Conservation (phyloP, 2,888 invertebrate species). For the Ceriagrion tenellum region DNA sequence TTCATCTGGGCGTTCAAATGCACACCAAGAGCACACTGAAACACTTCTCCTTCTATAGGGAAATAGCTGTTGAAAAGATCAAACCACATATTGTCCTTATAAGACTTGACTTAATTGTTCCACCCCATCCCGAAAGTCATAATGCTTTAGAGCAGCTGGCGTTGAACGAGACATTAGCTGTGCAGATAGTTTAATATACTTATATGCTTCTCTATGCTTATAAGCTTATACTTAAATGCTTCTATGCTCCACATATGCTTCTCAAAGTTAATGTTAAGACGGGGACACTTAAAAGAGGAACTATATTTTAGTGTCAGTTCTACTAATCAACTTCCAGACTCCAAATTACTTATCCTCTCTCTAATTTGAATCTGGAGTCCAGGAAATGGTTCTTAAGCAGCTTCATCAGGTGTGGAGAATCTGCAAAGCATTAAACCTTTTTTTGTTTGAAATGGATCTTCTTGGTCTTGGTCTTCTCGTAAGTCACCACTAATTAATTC, state of each 20-base stretch:
- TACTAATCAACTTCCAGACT: background rate
- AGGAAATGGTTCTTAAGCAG: constrained; percentile 73
- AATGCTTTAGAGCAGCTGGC: constrained; percentile 72
- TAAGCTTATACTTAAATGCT: no score
- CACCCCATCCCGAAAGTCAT: constrained; percentile 70
- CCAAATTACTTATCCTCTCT: background rate
- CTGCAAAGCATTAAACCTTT: constrained; percentile 72
- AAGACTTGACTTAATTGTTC: background rate
- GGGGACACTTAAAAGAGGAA: constrained; percentile 70
- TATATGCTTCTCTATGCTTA: no score
- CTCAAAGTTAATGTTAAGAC: constrained; percentile 72
- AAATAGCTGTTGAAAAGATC: background rate
- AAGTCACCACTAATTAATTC: constrained; percentile 72
- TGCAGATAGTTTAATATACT: constrained; percentile 72
- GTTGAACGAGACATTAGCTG: constrained; percentile 73
- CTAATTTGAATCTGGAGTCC: constrained; percentile 72
- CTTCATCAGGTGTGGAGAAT: constrained; percentile 73
- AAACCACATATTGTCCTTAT: background rate
- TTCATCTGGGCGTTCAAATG: background rate
- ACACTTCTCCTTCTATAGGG: background rate
- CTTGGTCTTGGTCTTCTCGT: constrained; percentile 71
- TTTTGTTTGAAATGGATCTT: constrained; percentile 72
- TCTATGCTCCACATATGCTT: constrained; percentile 71
- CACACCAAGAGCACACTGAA: background rate
- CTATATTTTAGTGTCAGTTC: background rate